Conservation (phyloP, 2,797 vertebrate species). For the Gallinago solitaria region DNA sequence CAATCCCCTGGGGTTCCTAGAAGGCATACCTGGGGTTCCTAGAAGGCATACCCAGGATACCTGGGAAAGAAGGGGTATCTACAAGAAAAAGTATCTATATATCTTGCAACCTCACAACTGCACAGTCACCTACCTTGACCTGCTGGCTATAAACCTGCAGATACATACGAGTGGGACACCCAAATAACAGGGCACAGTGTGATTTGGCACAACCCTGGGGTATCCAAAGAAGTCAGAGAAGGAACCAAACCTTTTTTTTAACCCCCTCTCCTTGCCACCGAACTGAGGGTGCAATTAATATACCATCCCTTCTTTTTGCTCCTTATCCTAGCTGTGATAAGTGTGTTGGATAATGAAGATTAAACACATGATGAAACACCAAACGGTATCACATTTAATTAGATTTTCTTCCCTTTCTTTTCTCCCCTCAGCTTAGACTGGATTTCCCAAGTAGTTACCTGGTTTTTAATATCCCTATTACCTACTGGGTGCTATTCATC, state of each 20-base stretch:
- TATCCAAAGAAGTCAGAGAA: background rate
- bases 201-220: background rate
- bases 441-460: background rate
- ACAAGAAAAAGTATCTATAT: too few relatives aligned
- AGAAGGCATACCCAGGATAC: too few relatives aligned
- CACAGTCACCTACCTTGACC: background rate
- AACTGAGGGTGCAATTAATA: background rate
- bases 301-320: background rate
- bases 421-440: background rate
- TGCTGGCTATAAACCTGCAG: background rate
- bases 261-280: background rate
- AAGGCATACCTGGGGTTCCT: too few relatives aligned
- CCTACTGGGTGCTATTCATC: background rate
- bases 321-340: background rate
- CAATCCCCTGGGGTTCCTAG: fast-evolving
- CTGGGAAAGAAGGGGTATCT: background rate
- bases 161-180: background rate
- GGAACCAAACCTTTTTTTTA: background rate
- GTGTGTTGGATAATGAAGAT: background rate
- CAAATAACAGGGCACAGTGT: fast-evolving
- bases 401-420: background rate
- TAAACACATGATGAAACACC: background rate
- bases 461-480: background rate
- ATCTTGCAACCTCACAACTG: background rate
- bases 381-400: background rate